Evolutionary conservation across 2,797 vertebrate species (phyloP).

Genomic region (Luscinia megarhynchos): DNA sequence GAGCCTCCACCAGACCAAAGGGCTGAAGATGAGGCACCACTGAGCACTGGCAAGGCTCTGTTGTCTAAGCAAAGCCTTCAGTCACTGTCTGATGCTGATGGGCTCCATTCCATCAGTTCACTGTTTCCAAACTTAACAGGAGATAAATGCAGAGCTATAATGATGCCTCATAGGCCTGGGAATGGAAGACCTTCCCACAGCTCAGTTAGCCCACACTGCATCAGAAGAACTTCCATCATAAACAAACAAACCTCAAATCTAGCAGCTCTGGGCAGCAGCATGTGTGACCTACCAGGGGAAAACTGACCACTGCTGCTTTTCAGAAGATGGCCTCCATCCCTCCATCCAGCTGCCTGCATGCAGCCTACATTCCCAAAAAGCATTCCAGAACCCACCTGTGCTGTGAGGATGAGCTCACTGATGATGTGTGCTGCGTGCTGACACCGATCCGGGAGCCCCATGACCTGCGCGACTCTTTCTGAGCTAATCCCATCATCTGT

Average conservation of each 20-base stretch:
- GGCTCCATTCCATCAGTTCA: background rate
- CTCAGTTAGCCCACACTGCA: background rate
- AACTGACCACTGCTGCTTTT: background rate
- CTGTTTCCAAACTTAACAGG: background rate
- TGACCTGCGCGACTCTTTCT: conserved; percentile 94
- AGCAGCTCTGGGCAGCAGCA: background rate
- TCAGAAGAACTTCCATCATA: background rate
- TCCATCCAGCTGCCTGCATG: background rate
- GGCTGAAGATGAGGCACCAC: background rate
- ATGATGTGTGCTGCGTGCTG: conserved; percentile 96
- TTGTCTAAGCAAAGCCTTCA: background rate
- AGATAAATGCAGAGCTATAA: background rate
- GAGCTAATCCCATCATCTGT: conserved; percentile 95
- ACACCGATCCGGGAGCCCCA: conserved; percentile 95
- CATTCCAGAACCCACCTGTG: conserved; percentile 84
- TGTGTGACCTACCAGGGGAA: background rate
- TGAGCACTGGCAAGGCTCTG: background rate
- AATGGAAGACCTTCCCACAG: background rate
- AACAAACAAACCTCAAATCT: background rate
- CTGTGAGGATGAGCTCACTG: conserved; percentile 94
- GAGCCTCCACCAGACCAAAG: background rate
- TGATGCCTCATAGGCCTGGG: background rate
- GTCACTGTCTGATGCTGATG: background rate
- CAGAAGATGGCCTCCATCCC: background rate
- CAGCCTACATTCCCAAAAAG: background rate